Conservation (phyloP, 2,888 invertebrate genomes). For the Drosophila mercatorum region DNA sequence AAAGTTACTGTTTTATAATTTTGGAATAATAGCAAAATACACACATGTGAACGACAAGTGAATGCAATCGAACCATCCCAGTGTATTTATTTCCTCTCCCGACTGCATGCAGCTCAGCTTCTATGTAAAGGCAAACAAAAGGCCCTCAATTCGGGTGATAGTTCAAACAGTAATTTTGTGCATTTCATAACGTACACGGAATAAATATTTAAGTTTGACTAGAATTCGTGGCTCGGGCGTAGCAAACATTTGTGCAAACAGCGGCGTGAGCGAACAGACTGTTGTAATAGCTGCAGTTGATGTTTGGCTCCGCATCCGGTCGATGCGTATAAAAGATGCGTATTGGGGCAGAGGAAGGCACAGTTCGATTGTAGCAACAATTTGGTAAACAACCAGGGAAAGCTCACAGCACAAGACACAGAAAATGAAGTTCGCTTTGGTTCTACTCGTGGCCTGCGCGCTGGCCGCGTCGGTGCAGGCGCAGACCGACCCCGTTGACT, state of each 20-base stretch:
- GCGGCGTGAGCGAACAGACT: conserved; percentile 14
- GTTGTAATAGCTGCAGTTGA: conserved; percentile 34
- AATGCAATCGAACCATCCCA: background rate
- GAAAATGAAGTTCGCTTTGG: conserved; percentile 58
- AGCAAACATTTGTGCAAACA: conserved; percentile 28
- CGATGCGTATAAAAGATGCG: conserved; percentile 51
- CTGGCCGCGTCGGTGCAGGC: conserved; percentile 22
- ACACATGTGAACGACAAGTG: background rate
- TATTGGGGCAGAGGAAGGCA: conserved; percentile 32
- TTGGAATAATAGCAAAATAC: conserved; percentile 10
- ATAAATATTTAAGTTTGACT: conserved; percentile 35
- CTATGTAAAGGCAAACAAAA: conserved; percentile 17
- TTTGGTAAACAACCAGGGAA: conserved; percentile 26
- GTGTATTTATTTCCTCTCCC: conserved; percentile 10
- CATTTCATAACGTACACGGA: conserved; percentile 45
- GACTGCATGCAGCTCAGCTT: conserved; percentile 7
- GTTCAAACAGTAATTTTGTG: conserved; percentile 16
- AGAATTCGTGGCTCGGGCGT: background rate
- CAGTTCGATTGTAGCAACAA: conserved; percentile 52
- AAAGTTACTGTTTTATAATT: conserved; percentile 24
- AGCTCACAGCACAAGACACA: conserved; percentile 2
- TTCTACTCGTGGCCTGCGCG: conserved; percentile 37
- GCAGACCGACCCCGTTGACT: background rate
- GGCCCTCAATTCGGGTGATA: conserved; percentile 28
- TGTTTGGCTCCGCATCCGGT: background rate